Conservation (phyloP, 1,140 invertebrate species). For the Pteromalus puparum region DNA sequence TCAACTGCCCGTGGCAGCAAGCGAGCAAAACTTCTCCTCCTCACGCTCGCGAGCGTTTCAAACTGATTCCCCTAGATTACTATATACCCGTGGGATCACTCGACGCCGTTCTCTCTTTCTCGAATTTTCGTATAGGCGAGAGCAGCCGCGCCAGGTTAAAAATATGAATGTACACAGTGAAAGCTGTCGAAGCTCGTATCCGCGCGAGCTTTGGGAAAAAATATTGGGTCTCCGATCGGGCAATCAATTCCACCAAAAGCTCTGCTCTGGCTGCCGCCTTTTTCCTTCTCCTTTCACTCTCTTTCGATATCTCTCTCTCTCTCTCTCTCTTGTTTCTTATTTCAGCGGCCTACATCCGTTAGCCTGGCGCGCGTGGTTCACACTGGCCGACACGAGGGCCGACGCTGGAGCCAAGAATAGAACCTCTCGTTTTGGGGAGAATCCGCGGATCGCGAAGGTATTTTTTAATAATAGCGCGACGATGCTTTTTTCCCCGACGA, state of each 20-base stretch:
- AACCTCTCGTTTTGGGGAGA: no score
- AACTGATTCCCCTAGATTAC: conserved; percentile 29
- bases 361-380: background rate
- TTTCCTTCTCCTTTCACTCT: background rate
- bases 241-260: conserved; percentile 8
- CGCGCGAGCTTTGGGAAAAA: background rate
- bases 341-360: background rate
- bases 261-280: background rate
- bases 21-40: background rate
- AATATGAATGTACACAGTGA: conserved; percentile 27
- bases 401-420: background rate
- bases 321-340: background rate
- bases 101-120: background rate
- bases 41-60: conserved; percentile 1
- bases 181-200: conserved; percentile 1
- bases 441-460: background rate
- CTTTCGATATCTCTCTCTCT: background rate
- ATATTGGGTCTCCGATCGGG: conserved; percentile 21
- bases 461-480: background rate
- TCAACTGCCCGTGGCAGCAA: conserved; percentile 1
- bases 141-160: conserved; percentile 3
- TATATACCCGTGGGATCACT: conserved; percentile 31
- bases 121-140: conserved; percentile 18
- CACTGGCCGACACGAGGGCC: no score
- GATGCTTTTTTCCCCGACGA: background rate